Evolutionary conservation across 2,113 vertebrate species (phyloP), one percentile per base, ranked within the genome.

Genomic region (Colaptes auratus): DNA sequence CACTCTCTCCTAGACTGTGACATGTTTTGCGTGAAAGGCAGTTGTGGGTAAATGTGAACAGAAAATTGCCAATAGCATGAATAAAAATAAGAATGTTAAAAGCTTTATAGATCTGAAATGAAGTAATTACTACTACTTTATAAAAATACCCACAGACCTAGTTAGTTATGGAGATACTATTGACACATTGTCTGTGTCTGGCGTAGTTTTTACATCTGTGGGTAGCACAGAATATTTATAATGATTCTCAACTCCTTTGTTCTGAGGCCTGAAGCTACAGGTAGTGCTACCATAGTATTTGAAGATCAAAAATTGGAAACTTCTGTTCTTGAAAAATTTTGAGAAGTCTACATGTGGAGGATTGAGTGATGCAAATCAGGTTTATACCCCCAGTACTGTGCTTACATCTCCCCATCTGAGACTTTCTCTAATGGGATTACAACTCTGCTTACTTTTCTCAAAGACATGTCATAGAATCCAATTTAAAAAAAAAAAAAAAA

Each of bases 231-330:
- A 86, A 79, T 90, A 36, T 90, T 71, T 77, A 42, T 88, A 77
- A 86, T 75, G 35, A 88, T 89, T 88, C 72, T 75, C 15, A 85
- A 31, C 35, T 77, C 61, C 28, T 94, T 91, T 84, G 30, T 56
- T 96, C 71, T 96, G 96, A 93, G 76, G 53, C 78, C 65, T 92
- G 71, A 95, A 96, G 93, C 94, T 89, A 79, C 52, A 95, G 24
- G 87, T 90, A 78, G 21, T 81, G 48, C 21, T 91, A 14, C 33
- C 9, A 7, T 15, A 31, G 21, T 10, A 31, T 63, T 46, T 50
- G 20, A 78, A 91, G n/a, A 52, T 24, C 17, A 69, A 78, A 82
- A 82, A n/a, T 46, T 30, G 30, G 20, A 72, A 72, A 1, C 10
- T 21, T 53, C 23, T 56, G 61, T 70, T 44, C 52, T 46, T 78